Conservation (phyloP, 2,113 vertebrate genomes). For the Tragelaphus imberbis region DNA sequence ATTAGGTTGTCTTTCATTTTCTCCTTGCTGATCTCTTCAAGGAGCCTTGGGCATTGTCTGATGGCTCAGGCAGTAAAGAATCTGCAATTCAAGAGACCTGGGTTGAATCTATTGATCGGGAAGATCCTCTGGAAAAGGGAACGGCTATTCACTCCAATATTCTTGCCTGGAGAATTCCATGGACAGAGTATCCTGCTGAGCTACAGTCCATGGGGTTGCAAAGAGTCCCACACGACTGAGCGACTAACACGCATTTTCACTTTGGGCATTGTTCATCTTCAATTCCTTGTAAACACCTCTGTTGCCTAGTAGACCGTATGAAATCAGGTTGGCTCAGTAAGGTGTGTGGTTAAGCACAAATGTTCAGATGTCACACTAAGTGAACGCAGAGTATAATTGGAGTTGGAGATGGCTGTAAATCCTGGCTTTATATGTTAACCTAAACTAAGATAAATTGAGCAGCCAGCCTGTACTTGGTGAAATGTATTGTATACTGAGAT, state of each 20-base stretch:
- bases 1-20: not conserved
- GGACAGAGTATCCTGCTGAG: not conserved
- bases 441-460: not conserved
- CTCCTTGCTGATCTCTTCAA: not conserved
- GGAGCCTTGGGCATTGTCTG: not conserved
- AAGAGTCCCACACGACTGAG: not conserved
- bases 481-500: not conserved
- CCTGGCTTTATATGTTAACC: not conserved
- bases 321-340: not conserved
- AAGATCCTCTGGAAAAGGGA: not conserved
- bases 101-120: not conserved
- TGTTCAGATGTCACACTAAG: not conserved
- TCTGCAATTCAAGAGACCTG: not conserved
- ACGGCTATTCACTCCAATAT: not conserved
- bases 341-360: not conserved
- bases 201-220: not conserved
- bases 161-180: not conserved
- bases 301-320: not conserved
- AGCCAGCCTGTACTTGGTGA: not conserved
- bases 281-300: not conserved
- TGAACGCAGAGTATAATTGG: not conserved
- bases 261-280: not conserved
- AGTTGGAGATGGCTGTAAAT: not conserved
- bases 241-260: not conserved
- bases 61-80: not conserved